Evolutionary conservation across 1,140 invertebrate genomes (phyloP).

Genomic region (Danaus plexippus): DNA sequence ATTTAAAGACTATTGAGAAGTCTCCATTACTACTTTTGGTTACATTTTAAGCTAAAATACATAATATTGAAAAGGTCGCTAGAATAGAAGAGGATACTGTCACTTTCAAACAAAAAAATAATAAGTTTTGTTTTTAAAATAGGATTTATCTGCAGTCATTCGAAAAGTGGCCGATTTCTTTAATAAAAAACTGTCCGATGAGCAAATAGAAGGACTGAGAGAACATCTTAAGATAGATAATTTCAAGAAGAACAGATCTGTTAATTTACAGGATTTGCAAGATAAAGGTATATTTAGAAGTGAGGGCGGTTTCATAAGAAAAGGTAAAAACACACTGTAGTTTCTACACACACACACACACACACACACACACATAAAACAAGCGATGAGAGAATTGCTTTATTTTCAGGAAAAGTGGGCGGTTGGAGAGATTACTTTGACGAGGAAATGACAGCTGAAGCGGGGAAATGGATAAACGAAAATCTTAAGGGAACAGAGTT

Average conservation of each 20-base stretch:
- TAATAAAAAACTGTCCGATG: slow-evolving; percentile 4
- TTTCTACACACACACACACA: background rate
- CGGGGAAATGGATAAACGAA: slow-evolving; percentile 74
- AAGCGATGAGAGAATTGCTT: background rate
- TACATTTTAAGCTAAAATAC: no score
- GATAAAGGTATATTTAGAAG: slow-evolving; percentile 5
- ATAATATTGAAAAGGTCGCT: no score
- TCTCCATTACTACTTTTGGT: no score
- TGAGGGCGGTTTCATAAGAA: slow-evolving; percentile 10
- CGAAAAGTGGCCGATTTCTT: slow-evolving; percentile 4
- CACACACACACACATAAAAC: no score
- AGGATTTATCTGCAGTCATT: slow-evolving; percentile 7
- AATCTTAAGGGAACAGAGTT: slow-evolving; percentile 73
- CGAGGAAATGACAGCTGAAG: slow-evolving; percentile 67
- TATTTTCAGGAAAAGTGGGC: slow-evolving; percentile 66
- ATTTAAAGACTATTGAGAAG: no score
- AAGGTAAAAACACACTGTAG: slow-evolving; percentile 4
- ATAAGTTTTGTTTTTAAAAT: slow-evolving; percentile 3
- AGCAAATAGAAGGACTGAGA: background rate
- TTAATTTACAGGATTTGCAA: slow-evolving; percentile 7
- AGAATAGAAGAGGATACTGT: background rate
- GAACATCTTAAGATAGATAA: slow-evolving; percentile 9
- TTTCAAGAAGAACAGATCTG: slow-evolving; percentile 15
- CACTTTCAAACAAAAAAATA: background rate
- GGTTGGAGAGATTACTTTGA: slow-evolving; percentile 75